Evolutionary conservation across 2,888 invertebrate genomes (phyloP), one percentile per base, ranked within the genome.

Genomic region (Amblyteles armatorius): DNA sequence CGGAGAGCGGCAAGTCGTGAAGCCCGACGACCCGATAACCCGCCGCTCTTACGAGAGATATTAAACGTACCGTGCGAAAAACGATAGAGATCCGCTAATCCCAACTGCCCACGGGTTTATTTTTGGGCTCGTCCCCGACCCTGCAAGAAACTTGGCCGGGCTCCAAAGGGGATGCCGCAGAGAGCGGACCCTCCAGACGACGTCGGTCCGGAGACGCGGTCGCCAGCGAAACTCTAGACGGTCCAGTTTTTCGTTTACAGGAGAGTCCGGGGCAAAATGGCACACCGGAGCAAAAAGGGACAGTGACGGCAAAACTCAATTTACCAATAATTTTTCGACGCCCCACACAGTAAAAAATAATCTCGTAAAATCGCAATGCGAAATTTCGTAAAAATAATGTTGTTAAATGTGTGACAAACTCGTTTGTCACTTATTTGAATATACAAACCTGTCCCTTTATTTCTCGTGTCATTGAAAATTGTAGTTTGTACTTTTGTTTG

Each of bases 91-190:
- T 89, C 88, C 88, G 76, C 88, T 90, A 90, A 91, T 91, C 88
- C 87, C 82, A 82, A 87, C 84, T 87, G 88, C 87, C 88, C 83
- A 86, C 88, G 87, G 87, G 84, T 88, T 88, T 88, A 88, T 90
- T 89, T 88, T 90, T 87, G 87, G 76, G 83, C 16, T 84, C 88
- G 86, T 86, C 88, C 86, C 80, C 82, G 86, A 86, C 77, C 87
- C 88, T 81, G 88, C 89, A 92, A 92, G 91, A 91, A 92, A 89
- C 85, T 91, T 92, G 91, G 91, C 90, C 86, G 57, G 63, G 77
- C 85, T 90, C 91, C 91, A 92, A 88, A 85, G 77, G 85, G 83
- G 83, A 74, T 79, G 67, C 68, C 83, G 68, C 73, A 79, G 74
- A 69, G 65, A 60, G 63, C 29, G 13, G 33, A 63, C 29, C 33